Percentiles rank a stretch among this genome's conserved stretches.
These are phyloP conservation scores for Streptopelia turtur DNA, from an alignment of 2,797 vertebrate genomes.

Conservation along the genomic window DNA sequence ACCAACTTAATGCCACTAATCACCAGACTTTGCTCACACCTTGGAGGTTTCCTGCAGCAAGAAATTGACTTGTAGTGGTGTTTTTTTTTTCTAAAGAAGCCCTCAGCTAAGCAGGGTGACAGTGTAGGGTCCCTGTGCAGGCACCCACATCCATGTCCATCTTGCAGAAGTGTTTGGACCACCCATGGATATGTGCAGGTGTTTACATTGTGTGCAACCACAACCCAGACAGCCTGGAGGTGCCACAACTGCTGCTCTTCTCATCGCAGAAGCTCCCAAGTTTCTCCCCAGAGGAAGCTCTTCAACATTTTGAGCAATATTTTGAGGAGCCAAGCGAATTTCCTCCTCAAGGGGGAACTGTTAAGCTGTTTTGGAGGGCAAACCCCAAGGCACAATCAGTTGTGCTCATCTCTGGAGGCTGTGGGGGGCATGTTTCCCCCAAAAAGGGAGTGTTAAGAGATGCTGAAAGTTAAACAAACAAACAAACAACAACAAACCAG, in stretches of 20 bases:
- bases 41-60: not conserved
- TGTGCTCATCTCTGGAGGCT: not conserved
- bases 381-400: not conserved
- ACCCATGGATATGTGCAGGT: not conserved
- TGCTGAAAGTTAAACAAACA: not conserved
- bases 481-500: too few species aligned
- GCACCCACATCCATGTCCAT: accelerated
- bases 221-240: not conserved
- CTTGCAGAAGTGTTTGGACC: not conserved
- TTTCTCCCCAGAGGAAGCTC: not conserved
- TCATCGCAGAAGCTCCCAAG: not conserved
- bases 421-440: not conserved
- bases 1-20: not conserved
- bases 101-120: too few species aligned
- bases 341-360: constrained; percentile 22
- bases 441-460: not conserved
- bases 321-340: not conserved
- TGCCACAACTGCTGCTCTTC: not conserved
- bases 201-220: not conserved
- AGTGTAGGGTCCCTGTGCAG: too few species aligned
- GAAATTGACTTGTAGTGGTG: not conserved
- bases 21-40: not conserved
- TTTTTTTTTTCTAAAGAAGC: accelerated
- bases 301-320: not conserved
- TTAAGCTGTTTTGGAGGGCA: not conserved